These are phyloP conservation scores for Plodia interpunctella DNA, from an alignment of 1,140 invertebrate genomes.

Conservation along the genomic window DNA sequence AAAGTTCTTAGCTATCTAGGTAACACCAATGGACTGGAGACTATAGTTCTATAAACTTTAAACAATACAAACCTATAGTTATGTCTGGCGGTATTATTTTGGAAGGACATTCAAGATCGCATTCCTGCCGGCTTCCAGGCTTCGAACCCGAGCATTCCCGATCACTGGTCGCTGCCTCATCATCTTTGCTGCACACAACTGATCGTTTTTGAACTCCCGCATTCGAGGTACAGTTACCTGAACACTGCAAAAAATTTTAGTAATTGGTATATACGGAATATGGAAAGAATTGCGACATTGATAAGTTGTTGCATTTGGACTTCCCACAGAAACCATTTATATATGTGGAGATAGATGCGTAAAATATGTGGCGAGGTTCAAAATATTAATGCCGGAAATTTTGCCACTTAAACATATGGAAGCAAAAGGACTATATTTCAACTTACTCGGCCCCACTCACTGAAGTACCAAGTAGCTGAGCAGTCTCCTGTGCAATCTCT, in stretches of 20 bases:
- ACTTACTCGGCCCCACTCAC: constrained; percentile 59
- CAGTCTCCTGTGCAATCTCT: constrained; percentile 43
- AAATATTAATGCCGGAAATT: too few relatives aligned
- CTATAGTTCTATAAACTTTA: neutral
- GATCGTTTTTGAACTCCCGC: constrained; percentile 44
- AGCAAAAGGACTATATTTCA: neutral
- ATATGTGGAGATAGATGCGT: too few relatives aligned
- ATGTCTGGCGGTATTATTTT: constrained; percentile 14
- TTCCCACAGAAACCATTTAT: too few relatives aligned
- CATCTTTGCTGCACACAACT: constrained; percentile 41
- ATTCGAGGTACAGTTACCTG: constrained; percentile 38
- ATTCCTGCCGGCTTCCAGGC: constrained; percentile 22
- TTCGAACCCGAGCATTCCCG: constrained; percentile 22
- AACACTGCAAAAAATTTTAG: constrained; percentile 36
- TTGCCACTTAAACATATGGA: too few relatives aligned
- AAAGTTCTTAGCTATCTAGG: too few relatives aligned
- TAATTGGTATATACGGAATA: too few relatives aligned
- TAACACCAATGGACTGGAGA: too few relatives aligned
- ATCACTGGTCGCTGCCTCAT: constrained; percentile 16
- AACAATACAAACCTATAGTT: neutral
- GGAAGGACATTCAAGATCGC: constrained; percentile 10
- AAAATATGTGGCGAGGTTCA: too few relatives aligned
- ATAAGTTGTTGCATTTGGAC: too few relatives aligned
- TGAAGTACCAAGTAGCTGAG: constrained; percentile 46
- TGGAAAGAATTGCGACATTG: too few relatives aligned